Percentiles rank a stretch among this genome's conserved stretches.
phyloP scores from a whole-genome alignment of 1,140 invertebrate species.

The Agraylea sexmaculata region DNA sequence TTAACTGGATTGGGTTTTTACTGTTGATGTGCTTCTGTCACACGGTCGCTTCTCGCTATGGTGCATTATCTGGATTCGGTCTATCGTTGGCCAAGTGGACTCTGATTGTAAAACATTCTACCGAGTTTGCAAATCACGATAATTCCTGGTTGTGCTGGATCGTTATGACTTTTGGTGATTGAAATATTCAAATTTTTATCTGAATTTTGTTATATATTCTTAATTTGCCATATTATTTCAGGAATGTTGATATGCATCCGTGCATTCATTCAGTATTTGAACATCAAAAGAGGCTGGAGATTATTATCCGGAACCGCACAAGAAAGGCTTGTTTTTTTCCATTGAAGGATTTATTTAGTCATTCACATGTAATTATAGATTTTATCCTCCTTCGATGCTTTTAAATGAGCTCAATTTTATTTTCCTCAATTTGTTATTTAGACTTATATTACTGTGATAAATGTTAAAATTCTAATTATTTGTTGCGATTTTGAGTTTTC shows the following conservation, averaged over 20 bases:
- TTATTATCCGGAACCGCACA: conserved; percentile 72
- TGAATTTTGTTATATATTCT: conserved; percentile 2
- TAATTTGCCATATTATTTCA: conserved; percentile 33
- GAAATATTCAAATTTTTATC: conserved; percentile 6
- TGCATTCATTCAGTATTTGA: conserved; percentile 78
- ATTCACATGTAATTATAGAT: no score
- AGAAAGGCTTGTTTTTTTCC: conserved; percentile 76
- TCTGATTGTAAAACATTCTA: conserved; percentile 82
- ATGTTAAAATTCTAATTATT: no score
- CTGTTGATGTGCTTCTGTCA: conserved; percentile 87
- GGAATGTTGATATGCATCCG: conserved; percentile 77
- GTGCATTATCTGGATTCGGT: conserved; percentile 84
- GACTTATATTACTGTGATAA: not conserved
- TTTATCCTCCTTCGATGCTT: no score
- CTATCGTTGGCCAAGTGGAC: conserved; percentile 90
- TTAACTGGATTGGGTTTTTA: conserved; percentile 92
- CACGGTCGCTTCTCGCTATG: conserved; percentile 84
- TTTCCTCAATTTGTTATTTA: not conserved
- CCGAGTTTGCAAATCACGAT: conserved; percentile 69
- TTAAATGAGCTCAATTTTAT: not conserved
- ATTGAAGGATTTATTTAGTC: conserved; percentile 39
- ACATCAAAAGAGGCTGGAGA: conserved; percentile 81
- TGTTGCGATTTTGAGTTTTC: no score
- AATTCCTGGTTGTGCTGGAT: conserved; percentile 86
- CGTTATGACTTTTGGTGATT: conserved; percentile 74